phyloP scores from a whole-genome alignment of 2,888 invertebrate species.

The Sympetrum striolatum region DNA sequence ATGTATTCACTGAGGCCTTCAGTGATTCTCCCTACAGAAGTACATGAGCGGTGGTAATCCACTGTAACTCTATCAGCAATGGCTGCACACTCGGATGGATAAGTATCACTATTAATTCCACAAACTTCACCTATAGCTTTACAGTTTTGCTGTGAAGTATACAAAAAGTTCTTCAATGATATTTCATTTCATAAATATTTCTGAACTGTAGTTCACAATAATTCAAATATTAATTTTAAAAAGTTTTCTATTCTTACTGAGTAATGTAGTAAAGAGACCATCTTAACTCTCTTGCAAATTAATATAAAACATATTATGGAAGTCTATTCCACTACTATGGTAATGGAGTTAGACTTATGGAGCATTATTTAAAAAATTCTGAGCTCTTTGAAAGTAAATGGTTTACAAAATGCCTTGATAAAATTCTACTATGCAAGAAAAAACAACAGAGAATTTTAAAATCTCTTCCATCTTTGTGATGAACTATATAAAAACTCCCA shows the following conservation, averaged over 20 bases:
- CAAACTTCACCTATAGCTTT: slow-evolving; percentile 70
- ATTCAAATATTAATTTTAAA: neutral
- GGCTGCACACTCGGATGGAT: slow-evolving; percentile 84
- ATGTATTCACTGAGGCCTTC: slow-evolving; percentile 59
- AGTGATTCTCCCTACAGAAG: slow-evolving; percentile 74
- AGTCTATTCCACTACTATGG: too few relatives aligned
- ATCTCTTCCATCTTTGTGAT: too few relatives aligned
- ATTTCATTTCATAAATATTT: too few relatives aligned
- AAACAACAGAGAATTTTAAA: too few relatives aligned
- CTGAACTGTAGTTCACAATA: neutral
- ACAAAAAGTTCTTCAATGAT: neutral
- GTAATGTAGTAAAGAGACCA: neutral
- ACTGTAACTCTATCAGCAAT: slow-evolving; percentile 74
- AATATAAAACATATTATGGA: too few relatives aligned
- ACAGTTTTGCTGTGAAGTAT: slow-evolving; percentile 48
- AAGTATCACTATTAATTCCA: slow-evolving; percentile 86
- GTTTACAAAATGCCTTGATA: too few relatives aligned
- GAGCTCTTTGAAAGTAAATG: too few relatives aligned
- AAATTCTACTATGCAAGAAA: too few relatives aligned
- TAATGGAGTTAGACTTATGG: too few relatives aligned
- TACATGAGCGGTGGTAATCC: slow-evolving; percentile 83
- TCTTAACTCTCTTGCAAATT: neutral
- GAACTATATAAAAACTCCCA: too few relatives aligned
- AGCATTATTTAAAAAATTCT: too few relatives aligned
- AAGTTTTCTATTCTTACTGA: neutral